phyloP scores from a whole-genome alignment of 2,113 vertebrate genomes.

The Pelvicachromis taeniatus region DNA sequence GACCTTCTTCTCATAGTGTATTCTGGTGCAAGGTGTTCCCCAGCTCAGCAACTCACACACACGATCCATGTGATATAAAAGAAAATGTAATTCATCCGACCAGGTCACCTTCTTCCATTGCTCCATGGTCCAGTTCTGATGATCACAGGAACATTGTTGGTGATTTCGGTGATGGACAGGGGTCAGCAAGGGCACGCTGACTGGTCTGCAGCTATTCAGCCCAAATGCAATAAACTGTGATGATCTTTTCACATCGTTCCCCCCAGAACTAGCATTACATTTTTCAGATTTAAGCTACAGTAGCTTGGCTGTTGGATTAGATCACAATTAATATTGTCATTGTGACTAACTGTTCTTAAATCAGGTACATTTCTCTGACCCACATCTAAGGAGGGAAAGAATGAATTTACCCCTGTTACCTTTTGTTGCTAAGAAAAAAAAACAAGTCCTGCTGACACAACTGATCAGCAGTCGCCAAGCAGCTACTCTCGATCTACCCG shows the following conservation, averaged over 20 bases:
- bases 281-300: not conserved
- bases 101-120: not conserved
- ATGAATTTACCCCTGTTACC: not conserved
- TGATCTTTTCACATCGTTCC: not conserved
- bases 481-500: not conserved
- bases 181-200: not conserved
- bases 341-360: not conserved
- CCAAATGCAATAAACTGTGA: not conserved
- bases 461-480: not conserved
- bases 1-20: too few relatives aligned
- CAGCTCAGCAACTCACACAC: not conserved
- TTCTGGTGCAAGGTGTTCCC: not conserved
- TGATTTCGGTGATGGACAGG: not conserved
- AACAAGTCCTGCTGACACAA: not conserved
- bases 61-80: not conserved
- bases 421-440: not conserved
- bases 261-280: not conserved
- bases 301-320: not conserved
- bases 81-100: not conserved
- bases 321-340: not conserved
- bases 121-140: not conserved
- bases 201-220: not conserved
- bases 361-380: not conserved
- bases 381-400: not conserved
- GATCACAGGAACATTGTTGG: not conserved